phyloP scores from a whole-genome alignment of 2,113 vertebrate genomes.

The Thamnaconus septentrionalis region DNA sequence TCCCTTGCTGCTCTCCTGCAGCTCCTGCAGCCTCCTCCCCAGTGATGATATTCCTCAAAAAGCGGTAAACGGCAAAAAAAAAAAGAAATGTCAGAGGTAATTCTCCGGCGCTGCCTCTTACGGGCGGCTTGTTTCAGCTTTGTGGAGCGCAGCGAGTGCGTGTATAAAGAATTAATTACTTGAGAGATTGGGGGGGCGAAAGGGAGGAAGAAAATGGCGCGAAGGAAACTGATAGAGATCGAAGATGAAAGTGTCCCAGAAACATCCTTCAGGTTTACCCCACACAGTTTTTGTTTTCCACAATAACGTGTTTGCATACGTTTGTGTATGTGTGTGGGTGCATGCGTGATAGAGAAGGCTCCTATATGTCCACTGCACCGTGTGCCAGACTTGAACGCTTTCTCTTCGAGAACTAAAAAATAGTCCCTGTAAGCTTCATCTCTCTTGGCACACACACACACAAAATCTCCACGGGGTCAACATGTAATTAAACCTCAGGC shows the following conservation, averaged over 20 bases:
- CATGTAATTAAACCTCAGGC: conserved; percentile 60
- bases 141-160: conserved; percentile 37
- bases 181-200: conserved; percentile 21
- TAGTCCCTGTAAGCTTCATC: conserved; percentile 20
- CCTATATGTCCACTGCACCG: too few relatives aligned
- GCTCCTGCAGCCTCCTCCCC: too few relatives aligned
- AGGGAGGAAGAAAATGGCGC: conserved; percentile 13
- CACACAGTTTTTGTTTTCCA: too few relatives aligned
- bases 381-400: too few relatives aligned
- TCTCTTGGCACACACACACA: conserved; percentile 14
- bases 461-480: conserved; percentile 49
- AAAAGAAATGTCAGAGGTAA: conserved; percentile 3
- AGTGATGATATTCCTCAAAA: too few relatives aligned
- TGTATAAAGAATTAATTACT: conserved; percentile 47
- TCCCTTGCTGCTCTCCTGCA: too few relatives aligned
- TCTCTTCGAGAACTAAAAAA: conserved; percentile 31
- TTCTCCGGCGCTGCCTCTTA: conserved; percentile 12
- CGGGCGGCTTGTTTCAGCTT: conserved; percentile 30
- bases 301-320: too few relatives aligned
- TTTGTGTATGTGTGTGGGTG: too few relatives aligned
- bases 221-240: conserved; percentile 5
- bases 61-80: too few relatives aligned
- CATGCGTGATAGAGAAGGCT: too few relatives aligned
- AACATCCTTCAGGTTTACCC: not conserved
- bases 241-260: conserved; percentile 15